Base-by-base conservation (phyloP, 2,888 invertebrate species). In the Augochlorella aurata region DNA sequence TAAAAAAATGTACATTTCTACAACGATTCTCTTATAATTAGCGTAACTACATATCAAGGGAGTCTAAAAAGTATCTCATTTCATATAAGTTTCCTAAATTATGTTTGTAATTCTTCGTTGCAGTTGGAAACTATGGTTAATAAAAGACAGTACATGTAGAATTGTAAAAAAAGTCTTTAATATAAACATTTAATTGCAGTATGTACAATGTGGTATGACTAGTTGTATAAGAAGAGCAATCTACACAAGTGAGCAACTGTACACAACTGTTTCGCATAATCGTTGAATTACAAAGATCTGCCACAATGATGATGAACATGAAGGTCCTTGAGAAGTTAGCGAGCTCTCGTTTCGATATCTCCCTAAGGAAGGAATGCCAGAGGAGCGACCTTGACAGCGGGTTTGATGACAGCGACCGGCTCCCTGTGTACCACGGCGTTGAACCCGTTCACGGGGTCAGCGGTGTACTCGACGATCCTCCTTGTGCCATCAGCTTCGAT, bases 401-500 rank as follows among this genome's bases (percentile, higher is more conserved):
- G 86, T 74, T 89, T 90, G 5, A 92, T 79, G 16, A 92, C 83
- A 0, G 91, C 89, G 8, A 88, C 85, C 0, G 92, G 92, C 80
- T 92, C 92, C 21, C 92, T 88, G 69, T 92, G 92, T 0, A 93
- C 92, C 8, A 93, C 90, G 4, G 92, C 92, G 78, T 93, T 93
- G 80, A 93, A 93, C 68, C 92, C 92, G 76, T 93, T 92, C 50
- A 93, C 77, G 2, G 93, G 88, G 76, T 93, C 93, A 0, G 92
- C 92, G 0, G 90, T 90, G 81, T 93, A 93, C 50, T 92, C 92
- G 66, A 93, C 92, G 61, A 91, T 83, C 21, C 92, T 87, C 14
- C 92, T 88, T 8, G 92, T 93, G 18, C 92, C 92, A 38, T 93
- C 92, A 38, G 92, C 92, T 79, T 93, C 92, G 77, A 93, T 92